Percentiles rank a stretch among this genome's conserved stretches.
Conservation (phyloP, 2,113 vertebrate species). For the Vimba vimba region DNA sequence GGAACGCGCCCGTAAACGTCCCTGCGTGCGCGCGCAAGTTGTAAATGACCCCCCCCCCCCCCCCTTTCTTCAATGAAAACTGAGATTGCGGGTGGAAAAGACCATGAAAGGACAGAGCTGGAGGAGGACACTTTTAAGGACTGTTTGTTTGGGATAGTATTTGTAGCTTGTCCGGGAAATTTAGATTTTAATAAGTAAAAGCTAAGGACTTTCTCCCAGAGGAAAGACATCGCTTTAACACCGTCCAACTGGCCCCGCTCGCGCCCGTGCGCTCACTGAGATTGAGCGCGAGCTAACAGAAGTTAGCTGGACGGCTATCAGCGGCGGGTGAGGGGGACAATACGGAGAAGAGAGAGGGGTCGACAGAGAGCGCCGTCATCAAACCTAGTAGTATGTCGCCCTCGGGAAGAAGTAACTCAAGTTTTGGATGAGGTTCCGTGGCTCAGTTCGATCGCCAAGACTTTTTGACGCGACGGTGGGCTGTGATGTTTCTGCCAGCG, state of each 20-base stretch:
- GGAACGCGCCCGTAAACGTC: slow-evolving; percentile 15
- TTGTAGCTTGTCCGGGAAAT: not conserved
- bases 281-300: slow-evolving; percentile 57
- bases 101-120: slow-evolving; percentile 68
- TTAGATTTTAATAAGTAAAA: not conserved
- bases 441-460: slow-evolving; percentile 42
- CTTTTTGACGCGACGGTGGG: slow-evolving; percentile 51
- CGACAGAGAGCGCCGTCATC: slow-evolving; percentile 42
- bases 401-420: slow-evolving; percentile 70
- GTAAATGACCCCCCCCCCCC: slow-evolving; percentile 47
- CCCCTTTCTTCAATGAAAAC: slow-evolving; percentile 66
- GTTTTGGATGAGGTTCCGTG: slow-evolving; percentile 72
- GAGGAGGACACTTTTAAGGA: slow-evolving; percentile 47
- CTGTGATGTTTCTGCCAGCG: slow-evolving; percentile 68
- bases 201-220: not conserved
- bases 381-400: slow-evolving; percentile 71
- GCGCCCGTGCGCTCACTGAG: slow-evolving; percentile 26
- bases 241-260: slow-evolving; percentile 15
- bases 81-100: slow-evolving; percentile 65
- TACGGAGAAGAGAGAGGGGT: not conserved
- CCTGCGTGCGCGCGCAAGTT: slow-evolving; percentile 42
- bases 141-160: slow-evolving; percentile 37
- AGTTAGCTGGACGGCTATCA: slow-evolving; percentile 68
- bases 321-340: slow-evolving; percentile 8
- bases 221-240: not conserved